These are phyloP conservation scores for Nibea coibor DNA, from an alignment of 2,113 vertebrate species.

Conservation along the genomic window DNA sequence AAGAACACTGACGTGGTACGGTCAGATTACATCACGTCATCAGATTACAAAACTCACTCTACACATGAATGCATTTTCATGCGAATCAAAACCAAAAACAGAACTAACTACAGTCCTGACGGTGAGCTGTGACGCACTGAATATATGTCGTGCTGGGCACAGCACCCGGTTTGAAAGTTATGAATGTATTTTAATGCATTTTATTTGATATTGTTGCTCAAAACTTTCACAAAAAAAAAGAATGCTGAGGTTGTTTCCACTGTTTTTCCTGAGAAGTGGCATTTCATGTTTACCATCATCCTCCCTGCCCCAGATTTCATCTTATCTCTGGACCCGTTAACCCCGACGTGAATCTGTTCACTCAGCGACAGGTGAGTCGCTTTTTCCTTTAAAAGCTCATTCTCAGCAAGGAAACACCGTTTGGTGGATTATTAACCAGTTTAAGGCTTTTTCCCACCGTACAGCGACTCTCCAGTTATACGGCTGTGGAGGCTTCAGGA, in stretches of 20 bases:
- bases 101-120: neutral
- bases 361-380: neutral
- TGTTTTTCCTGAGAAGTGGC: neutral
- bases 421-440: conserved; percentile 22
- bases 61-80: neutral
- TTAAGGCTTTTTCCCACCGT: neutral
- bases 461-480: neutral
- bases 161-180: neutral
- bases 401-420: conserved; percentile 8
- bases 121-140: too few relatives aligned
- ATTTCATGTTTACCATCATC: neutral
- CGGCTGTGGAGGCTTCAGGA: neutral
- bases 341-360: neutral
- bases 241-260: neutral
- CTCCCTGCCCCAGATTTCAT: neutral
- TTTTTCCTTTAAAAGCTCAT: neutral
- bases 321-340: neutral
- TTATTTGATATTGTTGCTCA: neutral
- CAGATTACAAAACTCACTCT: neutral
- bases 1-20: too few relatives aligned
- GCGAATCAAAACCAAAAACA: neutral
- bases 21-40: neutral
- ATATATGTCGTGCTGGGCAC: neutral
- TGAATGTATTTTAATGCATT: neutral
- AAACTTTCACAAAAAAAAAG: too few relatives aligned